These are phyloP conservation scores for Melieria picta DNA, from an alignment of 2,888 invertebrate genomes.

Conservation along the genomic window DNA sequence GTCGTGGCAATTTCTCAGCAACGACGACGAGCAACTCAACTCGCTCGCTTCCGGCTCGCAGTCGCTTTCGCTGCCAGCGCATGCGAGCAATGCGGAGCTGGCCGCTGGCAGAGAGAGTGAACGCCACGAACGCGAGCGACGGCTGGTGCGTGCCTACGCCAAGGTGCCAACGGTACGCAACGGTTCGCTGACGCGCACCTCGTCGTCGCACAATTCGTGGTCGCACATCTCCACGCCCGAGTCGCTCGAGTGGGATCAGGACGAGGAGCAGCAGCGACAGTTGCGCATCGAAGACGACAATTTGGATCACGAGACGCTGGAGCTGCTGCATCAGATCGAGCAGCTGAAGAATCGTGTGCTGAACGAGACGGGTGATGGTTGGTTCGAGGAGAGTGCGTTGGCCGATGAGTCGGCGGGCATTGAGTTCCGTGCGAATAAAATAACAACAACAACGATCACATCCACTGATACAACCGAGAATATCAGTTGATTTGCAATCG, in stretches of 20 bases:
- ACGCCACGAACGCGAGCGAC: conserved; percentile 1
- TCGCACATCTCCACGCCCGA: conserved; percentile 74
- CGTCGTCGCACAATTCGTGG: conserved; percentile 68
- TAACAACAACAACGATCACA: too few relatives aligned
- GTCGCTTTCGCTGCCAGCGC: conserved; percentile 39
- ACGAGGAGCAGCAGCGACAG: conserved; percentile 65
- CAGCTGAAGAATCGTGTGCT: conserved; percentile 73
- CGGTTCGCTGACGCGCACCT: conserved; percentile 60
- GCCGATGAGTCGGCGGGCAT: background rate
- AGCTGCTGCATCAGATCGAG: conserved; percentile 75
- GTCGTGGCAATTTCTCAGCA: conserved; percentile 46
- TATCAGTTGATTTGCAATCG: conserved; percentile 25
- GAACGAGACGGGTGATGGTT: conserved; percentile 71
- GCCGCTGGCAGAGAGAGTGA: conserved; percentile 5
- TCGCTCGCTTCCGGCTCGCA: conserved; percentile 42
- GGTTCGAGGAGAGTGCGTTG: conserved; percentile 42
- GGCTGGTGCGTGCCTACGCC: background rate
- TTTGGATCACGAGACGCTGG: conserved; percentile 74
- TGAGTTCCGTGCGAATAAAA: too few relatives aligned
- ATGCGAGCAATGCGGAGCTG: background rate
- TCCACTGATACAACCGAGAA: background rate
- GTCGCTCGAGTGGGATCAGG: conserved; percentile 77
- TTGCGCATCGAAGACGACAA: conserved; percentile 66
- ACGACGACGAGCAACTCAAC: conserved; percentile 50
- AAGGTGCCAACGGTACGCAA: conserved; percentile 25